Conservation (phyloP, 2,888 invertebrate genomes). For the Pseudanteris insignis region DNA sequence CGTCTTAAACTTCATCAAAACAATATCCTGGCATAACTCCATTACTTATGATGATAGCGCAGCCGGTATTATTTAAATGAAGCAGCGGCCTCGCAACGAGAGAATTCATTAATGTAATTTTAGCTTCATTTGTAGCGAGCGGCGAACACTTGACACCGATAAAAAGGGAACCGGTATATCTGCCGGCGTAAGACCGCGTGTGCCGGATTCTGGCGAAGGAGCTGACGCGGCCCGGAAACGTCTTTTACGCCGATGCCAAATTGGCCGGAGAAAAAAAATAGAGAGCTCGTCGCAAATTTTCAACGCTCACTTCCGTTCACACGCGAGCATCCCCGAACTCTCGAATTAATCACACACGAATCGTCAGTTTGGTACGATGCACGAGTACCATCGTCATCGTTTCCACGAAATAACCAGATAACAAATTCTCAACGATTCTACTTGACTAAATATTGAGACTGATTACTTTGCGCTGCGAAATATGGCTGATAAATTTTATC, state of each 20-base stretch:
- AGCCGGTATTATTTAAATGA: conserved; percentile 36
- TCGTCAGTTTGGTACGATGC: too few species aligned
- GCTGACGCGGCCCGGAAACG: conserved; percentile 29
- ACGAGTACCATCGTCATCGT: neutral
- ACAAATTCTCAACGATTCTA: too few species aligned
- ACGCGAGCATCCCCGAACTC: conserved; percentile 20
- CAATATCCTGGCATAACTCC: conserved; percentile 20
- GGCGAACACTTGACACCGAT: conserved; percentile 37
- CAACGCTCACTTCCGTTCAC: conserved; percentile 39
- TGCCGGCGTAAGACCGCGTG: conserved; percentile 24
- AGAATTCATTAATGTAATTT: conserved; percentile 40
- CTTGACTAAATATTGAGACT: too few species aligned
- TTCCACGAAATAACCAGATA: neutral
- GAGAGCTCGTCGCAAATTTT: conserved; percentile 28
- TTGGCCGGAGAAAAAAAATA: neutral
- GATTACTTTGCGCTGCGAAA: neutral
- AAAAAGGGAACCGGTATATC: conserved; percentile 38
- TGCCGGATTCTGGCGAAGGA: conserved; percentile 32
- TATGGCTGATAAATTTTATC: too few species aligned
- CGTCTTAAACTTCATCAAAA: conserved; percentile 23
- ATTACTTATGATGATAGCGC: conserved; percentile 26
- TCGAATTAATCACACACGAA: too few species aligned
- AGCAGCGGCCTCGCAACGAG: conserved; percentile 18
- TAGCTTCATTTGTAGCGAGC: conserved; percentile 33
- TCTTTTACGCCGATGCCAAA: conserved; percentile 18